Base-by-base conservation (phyloP, 2,797 vertebrate genomes). In the Pseudochirops cupreus region DNA sequence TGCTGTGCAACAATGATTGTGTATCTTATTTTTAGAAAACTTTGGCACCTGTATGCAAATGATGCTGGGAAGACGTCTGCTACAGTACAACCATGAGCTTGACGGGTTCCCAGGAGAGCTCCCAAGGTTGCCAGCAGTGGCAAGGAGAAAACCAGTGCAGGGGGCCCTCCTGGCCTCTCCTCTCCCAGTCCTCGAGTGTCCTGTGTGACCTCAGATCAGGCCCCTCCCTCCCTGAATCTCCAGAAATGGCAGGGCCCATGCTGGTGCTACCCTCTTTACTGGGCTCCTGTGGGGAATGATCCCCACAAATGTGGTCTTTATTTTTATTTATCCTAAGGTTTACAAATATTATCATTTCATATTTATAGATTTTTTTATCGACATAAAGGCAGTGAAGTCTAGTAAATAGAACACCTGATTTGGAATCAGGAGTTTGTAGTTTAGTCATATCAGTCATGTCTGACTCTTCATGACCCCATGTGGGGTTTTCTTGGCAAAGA, bases 11-110 rank as follows among this genome's bases (percentile, higher is more conserved):
- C 95, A 92, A 92, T 94, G 92, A 94, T 55, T 94, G 56, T 82
- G 94, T 94, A 92, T 95, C 53, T 90, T 97, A 97, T 98, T 96
- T 97, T 97, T 98, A 96, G 97, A 97, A 50, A 11, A 92, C 56
- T 91, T 55, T 95, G 96, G 94, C 97, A 98, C 97, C 98, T 97
- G 97, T 97, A 97, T 98, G 97, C 96, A 98, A 98, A 98, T 97
- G 91, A 95, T 74, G 62, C 94, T 91, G 92, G 74, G 55, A 92
- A 96, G 92, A 94, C 50, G 13, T 96, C 92, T 98, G 96, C 98
- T 96, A 33, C 96, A 93, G 93, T 93, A 94, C 94, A 55, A 24
- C n/a, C 6, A 9, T 39, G 67, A n/a, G 18, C 74, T 50, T 0
- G 56, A 82, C 67, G 82, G 96, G 91, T 53, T 96, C 96, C 92